These are phyloP conservation scores for Ranitomeya imitator DNA, from an alignment of 2,113 vertebrate genomes.

Conservation along the genomic window DNA sequence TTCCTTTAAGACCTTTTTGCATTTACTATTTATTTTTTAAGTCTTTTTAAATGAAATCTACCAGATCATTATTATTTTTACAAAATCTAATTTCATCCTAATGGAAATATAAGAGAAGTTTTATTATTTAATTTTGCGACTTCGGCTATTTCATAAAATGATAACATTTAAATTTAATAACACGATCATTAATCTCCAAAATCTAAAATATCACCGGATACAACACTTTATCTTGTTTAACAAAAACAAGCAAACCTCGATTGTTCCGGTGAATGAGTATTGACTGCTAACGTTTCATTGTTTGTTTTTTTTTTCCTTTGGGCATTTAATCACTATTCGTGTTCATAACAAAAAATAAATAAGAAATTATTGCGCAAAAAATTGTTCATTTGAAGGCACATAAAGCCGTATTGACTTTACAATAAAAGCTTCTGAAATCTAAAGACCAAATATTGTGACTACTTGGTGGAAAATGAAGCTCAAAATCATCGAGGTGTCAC, in stretches of 20 bases:
- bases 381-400: not conserved
- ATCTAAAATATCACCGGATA: not conserved
- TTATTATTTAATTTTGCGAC: not conserved
- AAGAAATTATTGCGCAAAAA: not conserved
- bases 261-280: not conserved
- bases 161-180: not conserved
- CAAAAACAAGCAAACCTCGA: not conserved
- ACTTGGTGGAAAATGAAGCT: not conserved
- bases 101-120: not conserved
- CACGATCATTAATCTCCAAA: not conserved
- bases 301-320: not conserved
- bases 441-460: not conserved
- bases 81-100: not conserved
- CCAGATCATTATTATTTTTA: too few relatives aligned
- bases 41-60: too few relatives aligned
- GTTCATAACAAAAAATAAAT: not conserved
- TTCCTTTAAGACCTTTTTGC: too few relatives aligned
- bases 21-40: too few relatives aligned
- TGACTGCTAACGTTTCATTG: not conserved
- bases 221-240: too few relatives aligned
- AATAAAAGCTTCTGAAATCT: not conserved
- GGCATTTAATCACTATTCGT: slow-evolving; percentile 1
- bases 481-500: not conserved
- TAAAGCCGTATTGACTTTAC: not conserved
- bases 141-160: not conserved